phyloP scores from a whole-genome alignment of 1,140 invertebrate genomes.

The Pseudachorutes palmiensis region DNA sequence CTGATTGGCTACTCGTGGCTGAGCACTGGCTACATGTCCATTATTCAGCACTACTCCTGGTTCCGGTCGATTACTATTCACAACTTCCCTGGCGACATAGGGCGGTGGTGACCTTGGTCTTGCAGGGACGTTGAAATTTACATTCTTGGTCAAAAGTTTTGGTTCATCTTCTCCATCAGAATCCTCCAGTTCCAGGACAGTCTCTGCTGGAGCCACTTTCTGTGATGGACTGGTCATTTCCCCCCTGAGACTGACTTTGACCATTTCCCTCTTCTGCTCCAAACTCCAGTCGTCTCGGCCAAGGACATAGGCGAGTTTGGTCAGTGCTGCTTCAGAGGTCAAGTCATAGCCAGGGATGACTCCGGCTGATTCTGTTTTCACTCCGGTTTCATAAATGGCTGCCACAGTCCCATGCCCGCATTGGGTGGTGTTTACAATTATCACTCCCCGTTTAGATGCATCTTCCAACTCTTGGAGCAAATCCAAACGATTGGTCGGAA shows the following conservation, averaged over 20 bases:
- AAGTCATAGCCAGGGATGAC: slow-evolving; percentile 86
- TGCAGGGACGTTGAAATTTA: too few relatives aligned
- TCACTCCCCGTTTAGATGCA: slow-evolving; percentile 68
- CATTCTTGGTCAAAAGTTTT: too few relatives aligned
- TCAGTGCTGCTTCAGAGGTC: slow-evolving; percentile 87
- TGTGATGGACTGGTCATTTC: slow-evolving; percentile 49
- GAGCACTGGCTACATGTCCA: background rate
- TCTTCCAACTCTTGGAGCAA: slow-evolving; percentile 63
- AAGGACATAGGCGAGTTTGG: slow-evolving; percentile 84
- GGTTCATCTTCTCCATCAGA: background rate
- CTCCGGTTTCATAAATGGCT: slow-evolving; percentile 70
- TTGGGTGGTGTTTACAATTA: slow-evolving; percentile 90
- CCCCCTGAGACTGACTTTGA: slow-evolving; percentile 65
- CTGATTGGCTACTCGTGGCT: background rate
- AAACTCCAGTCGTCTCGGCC: slow-evolving; percentile 69
- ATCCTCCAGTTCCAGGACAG: background rate
- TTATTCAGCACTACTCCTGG: background rate
- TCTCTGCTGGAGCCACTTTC: background rate
- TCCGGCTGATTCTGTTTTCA: slow-evolving; percentile 46
- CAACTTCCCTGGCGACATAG: too few relatives aligned
- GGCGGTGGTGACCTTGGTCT: too few relatives aligned
- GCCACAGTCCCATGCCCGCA: slow-evolving; percentile 67
- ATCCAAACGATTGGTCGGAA: slow-evolving; percentile 74
- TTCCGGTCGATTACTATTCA: too few relatives aligned
- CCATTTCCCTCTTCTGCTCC: slow-evolving; percentile 67